Conservation (phyloP, 1,140 invertebrate species). For the Potamilus streckersoni region DNA sequence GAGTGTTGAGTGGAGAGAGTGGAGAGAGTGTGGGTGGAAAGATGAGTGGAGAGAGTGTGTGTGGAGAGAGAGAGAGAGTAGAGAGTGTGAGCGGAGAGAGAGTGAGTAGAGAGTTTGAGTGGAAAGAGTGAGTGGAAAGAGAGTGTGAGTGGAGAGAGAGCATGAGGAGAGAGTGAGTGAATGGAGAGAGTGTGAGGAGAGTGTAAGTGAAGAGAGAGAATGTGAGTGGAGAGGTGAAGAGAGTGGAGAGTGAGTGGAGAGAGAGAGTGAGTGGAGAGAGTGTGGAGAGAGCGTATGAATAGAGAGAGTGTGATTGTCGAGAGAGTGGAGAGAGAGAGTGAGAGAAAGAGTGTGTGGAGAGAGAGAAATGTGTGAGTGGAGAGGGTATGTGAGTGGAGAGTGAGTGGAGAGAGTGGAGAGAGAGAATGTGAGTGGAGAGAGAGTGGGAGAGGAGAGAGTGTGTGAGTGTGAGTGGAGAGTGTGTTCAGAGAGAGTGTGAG, state of each 20-base stretch:
- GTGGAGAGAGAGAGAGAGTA: too few relatives aligned
- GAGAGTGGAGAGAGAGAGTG: not conserved
- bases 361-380: conserved; percentile 9
- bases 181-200: not conserved
- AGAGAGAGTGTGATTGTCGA: conserved; percentile 15
- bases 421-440: conserved; percentile 20
- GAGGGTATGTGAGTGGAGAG: conserved; percentile 3
- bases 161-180: conserved; percentile 9
- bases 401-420: conserved; percentile 25
- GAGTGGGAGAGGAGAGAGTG: not conserved
- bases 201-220: not conserved
- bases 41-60: too few relatives aligned
- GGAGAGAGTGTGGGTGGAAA: too few relatives aligned
- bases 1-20: too few relatives aligned
- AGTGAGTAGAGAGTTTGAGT: too few relatives aligned
- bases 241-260: not conserved
- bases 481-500: not conserved
- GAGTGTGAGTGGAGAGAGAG: conserved; percentile 16
- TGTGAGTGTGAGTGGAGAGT: not conserved
- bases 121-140: not conserved
- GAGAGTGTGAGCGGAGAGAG: too few relatives aligned
- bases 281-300: not conserved
- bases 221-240: not conserved
- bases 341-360: too few relatives aligned
- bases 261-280: not conserved